phyloP scores from a whole-genome alignment of 1,140 invertebrate species.

The Trinorchestia longiramus region DNA sequence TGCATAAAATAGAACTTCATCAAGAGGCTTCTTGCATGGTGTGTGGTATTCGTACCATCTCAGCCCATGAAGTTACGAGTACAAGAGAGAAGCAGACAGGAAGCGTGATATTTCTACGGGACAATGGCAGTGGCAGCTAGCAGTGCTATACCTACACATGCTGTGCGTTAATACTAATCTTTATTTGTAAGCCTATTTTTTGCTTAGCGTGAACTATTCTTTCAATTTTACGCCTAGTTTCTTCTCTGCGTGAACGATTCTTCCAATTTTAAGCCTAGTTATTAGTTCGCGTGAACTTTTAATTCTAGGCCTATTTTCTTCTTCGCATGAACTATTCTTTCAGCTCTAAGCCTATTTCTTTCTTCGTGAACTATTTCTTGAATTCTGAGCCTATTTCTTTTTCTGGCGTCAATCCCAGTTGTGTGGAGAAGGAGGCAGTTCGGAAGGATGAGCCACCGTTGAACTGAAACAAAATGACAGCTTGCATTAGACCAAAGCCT shows the following conservation, averaged over 20 bases:
- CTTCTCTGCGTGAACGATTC: no score
- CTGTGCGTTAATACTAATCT: neutral
- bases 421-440: conserved; percentile 96
- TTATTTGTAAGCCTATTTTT: neutral
- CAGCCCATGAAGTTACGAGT: neutral
- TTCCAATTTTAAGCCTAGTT: neutral
- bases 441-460: conserved; percentile 95
- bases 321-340: neutral
- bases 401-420: conserved; percentile 82
- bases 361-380: neutral
- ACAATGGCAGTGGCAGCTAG: neutral
- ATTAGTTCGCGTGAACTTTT: no score
- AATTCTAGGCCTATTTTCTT: neutral
- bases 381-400: neutral
- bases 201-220: no score
- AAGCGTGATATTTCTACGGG: neutral
- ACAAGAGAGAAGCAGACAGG: neutral
- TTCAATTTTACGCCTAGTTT: no score
- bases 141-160: neutral
- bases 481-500: conserved; percentile 53
- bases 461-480: conserved; percentile 80
- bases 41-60: neutral
- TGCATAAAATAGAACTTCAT: neutral
- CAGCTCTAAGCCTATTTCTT: neutral
- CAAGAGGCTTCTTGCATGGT: neutral